Evolutionary conservation across 2,113 vertebrate species (phyloP).

Genomic region (Xyliphius kryptos): DNA sequence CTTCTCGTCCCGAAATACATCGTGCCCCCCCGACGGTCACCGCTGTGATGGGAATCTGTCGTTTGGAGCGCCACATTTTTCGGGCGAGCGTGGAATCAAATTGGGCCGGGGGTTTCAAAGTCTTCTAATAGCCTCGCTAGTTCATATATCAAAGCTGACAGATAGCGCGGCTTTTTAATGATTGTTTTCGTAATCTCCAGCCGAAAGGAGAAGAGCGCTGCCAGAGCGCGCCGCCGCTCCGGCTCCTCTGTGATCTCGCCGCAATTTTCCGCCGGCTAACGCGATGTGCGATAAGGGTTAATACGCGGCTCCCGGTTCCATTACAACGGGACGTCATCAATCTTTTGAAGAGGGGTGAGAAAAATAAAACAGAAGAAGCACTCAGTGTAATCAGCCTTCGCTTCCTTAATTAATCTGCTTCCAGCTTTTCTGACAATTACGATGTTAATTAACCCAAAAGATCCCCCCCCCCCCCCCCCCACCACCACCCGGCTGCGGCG

Average conservation of each 20-base stretch:
- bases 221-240: constrained; percentile 7
- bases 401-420: constrained; percentile 66
- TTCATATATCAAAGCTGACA: constrained; percentile 44
- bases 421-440: constrained; percentile 58
- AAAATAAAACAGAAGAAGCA: constrained; percentile 43
- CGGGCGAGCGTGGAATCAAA: too few relatives aligned
- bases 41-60: too few relatives aligned
- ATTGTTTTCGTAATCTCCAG: constrained; percentile 44
- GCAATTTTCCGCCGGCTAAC: constrained; percentile 41
- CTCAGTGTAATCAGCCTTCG: constrained; percentile 63
- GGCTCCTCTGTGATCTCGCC: constrained; percentile 42
- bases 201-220: constrained; percentile 28
- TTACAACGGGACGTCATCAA: constrained; percentile 41
- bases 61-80: too few relatives aligned
- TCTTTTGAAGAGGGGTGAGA: constrained; percentile 39
- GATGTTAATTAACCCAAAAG: constrained; percentile 66
- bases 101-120: constrained; percentile 17
- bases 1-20: too few relatives aligned
- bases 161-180: constrained; percentile 44
- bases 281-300: constrained; percentile 47
- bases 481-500: constrained; percentile 35
- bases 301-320: constrained; percentile 37
- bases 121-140: constrained; percentile 27
- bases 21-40: too few relatives aligned
- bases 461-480: too few relatives aligned